Evolutionary conservation across 2,797 vertebrate genomes (phyloP).

Genomic region (Enteromius fasciolatus): DNA sequence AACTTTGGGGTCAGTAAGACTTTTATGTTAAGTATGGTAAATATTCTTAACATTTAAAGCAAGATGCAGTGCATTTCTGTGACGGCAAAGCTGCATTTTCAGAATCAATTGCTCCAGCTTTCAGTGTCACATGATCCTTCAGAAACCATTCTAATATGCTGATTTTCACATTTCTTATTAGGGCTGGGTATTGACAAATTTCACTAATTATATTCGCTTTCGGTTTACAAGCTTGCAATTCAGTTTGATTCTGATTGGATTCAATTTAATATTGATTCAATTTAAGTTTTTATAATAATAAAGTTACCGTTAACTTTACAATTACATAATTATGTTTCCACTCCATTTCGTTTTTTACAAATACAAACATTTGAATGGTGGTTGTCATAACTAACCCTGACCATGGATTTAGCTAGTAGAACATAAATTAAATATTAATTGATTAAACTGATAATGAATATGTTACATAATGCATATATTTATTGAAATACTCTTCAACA

Average conservation of each 20-base stretch:
- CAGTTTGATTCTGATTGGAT: not conserved
- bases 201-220: not conserved
- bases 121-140: not conserved
- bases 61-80: not conserved
- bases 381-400: not conserved
- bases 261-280: not conserved
- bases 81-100: not conserved
- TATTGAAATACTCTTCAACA: not conserved
- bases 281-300: not conserved
- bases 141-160: not conserved
- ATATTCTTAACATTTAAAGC: not conserved
- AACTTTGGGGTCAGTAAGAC: not conserved
- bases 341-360: not conserved
- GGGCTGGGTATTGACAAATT: not conserved
- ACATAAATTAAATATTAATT: not conserved
- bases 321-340: not conserved
- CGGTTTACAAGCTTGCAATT: not conserved
- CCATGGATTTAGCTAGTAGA: not conserved
- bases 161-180: not conserved
- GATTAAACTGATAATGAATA: not conserved
- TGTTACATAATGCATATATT: not conserved
- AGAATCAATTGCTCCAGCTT: not conserved
- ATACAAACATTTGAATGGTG: not conserved
- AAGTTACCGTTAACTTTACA: not conserved
- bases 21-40: not conserved